Base-by-base conservation (phyloP, 2,113 vertebrate species). In the Datnioides undecimradiatus region DNA sequence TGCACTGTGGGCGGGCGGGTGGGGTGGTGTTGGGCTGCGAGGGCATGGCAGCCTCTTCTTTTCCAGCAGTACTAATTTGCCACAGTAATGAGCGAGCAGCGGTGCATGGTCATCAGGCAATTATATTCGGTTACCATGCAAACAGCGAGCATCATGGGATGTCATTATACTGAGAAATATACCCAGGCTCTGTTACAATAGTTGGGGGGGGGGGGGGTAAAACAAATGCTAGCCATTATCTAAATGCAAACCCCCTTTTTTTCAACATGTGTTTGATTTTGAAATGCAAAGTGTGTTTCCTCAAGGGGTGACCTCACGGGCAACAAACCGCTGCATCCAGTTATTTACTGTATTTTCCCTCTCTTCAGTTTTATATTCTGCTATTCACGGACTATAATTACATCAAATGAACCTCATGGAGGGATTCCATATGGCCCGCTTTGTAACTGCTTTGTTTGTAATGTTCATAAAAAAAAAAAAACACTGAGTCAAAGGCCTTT, bases 121-220 rank as follows among this genome's bases (percentile, higher is more conserved):
- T 95, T 94, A 94, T 92, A 92, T 91, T 92, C 87, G 86, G 93
- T 94, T 94, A 91, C 92, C 87, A 91, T 92, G 93, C 93, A 93
- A 92, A 93, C 88, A 87, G 73, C 66, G 85, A 88, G 86, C 90
- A 92, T 92, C 89, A 87, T 79, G 88, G 91, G 91, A 93, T 89
- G 80, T 89, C 79, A 93, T 94, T 94, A 93, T 83, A 84, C 75
- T 38, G 59, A 82, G 68, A 84, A 89, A 89, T 83, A 87, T 76
- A 90, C 52, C 68, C 72, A 57, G 43, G 80, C 79, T 86, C 72
- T 36, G 78, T 79, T 86, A 81, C 86, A 82, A 65, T 79, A 31
- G 57, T 25, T 25, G 43, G 21, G 21, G 52, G 4, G 29, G 43
- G 21, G 21, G 52, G 4, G 3, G 9, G 31, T 17, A 55, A 23